Evolutionary conservation across 1,140 invertebrate species (phyloP), one percentile per base, ranked within the genome.

Genomic region (Schlechtendalia chinensis): DNA sequence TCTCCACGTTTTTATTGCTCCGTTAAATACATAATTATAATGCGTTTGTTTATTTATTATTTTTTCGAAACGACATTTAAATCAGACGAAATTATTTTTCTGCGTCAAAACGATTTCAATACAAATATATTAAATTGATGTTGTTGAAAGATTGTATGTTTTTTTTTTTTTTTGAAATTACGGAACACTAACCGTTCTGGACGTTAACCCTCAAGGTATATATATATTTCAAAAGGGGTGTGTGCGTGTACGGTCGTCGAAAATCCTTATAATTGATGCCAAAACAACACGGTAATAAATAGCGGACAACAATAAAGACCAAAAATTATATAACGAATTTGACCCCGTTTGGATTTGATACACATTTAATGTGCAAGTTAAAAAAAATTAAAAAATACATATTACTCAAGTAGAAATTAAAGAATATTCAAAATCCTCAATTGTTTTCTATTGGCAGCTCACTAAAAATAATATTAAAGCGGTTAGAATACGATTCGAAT

Each of bases 281-380:
- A 45, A 67, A 67, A 67, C 63, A 67, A 67, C 65, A 24, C 32
- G 65, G 32, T 67, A 67, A 67, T 67, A 67, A 67, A 67, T 47
- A 24, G n/a, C n/a, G n/a, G n/a, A 39, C 45, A 67, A 67, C 22
- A 67, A 67, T 47, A 67, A 67, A 67, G 45, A 22, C 65, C n/a
- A 47, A 67, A 67, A 67, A 67, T 67, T 67, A 67, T 67, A 67
- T 19, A 24, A 12, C n/a, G 39, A 17, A 67, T 45, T 67, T 67
- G 65, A 67, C 65, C 65, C 39, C 65, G 39, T 67, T 67, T 14
- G 39, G 12, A 67, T 32, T 67, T 67, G 0, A 1, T 67, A 65
- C n/a, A n/a, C n/a, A n/a, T n/a, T n/a, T n/a, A n/a, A n/a, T n/a
- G n/a, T n/a, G n/a, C n/a, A n/a, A n/a, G n/a, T n/a, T n/a, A n/a